Base-by-base conservation (phyloP, 1,140 invertebrate genomes). In the Tribolium madens region DNA sequence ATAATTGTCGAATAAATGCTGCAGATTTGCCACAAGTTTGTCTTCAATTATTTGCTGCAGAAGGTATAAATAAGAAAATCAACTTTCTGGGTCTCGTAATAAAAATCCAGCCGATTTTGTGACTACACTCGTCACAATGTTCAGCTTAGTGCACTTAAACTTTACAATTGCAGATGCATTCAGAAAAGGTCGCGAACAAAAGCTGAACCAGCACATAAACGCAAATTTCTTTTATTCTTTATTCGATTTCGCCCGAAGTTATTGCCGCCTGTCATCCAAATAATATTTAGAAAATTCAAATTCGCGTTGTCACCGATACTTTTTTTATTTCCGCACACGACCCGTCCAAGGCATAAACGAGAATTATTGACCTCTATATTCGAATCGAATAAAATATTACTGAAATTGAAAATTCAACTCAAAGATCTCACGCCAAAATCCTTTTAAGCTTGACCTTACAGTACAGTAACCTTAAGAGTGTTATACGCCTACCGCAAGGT, bases 251-350 rank as follows among this genome's bases (percentile, higher is more conserved):
- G 52, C 52, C 52, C 17, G 5, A 17, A 21, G 52, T 57, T 57
- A 57, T 57, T 18, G 52, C 18, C 52, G 52, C 6, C 52, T 57
- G 52, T 57, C 52, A 57, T 57, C 17, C 17, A 17, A 57, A 57
- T 57, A 57, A 21, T 57, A 57, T 57, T 57, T 57, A 18, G 52
- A 57, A 57, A 57, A 57, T 57, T 57, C 17, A 57, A 26, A 57
- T 57, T 26, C 10, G 14, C 15, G 1, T 21, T 26, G 52, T 57
- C 50, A 53, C 12, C 50, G 50, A 53, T 53, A 53, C 50, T 53
- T 53, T 53, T 14, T 53, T 17, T 26, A 4, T 12, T 53, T 15
- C 0, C 46, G 9, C 13, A 47, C 10, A 47, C 10, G 10, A 15
- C 12, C 50, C 12, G 15, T 15, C 12, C 50, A 18, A 3, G n/a